Base-by-base conservation (phyloP, 2,797 vertebrate genomes). In the Acropternis orthonyx region DNA sequence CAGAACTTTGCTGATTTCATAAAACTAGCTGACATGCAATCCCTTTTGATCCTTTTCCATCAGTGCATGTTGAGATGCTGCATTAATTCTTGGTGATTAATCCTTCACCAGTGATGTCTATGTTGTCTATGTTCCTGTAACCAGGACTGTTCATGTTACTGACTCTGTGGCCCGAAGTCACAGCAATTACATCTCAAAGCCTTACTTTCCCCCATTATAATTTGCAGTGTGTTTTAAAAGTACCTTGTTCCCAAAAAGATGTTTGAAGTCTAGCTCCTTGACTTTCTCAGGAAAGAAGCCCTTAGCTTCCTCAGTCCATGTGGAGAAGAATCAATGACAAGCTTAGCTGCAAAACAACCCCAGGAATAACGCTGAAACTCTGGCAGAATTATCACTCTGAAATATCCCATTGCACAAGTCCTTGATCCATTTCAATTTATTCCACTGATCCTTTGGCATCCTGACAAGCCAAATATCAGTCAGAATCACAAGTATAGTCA, bases 341-440 rank as follows among this genome's bases (percentile, higher is more conserved):
- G 17, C 32, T 65, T 65, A 46, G 11, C 56, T 90, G 30, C 41
- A 88, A 79, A 91, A 75, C 34, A 85, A 32, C 23, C 15, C 22
- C 21, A 58, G 49, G 37, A 89, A 87, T 68, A 85, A 74, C 0
- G 0, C 37, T 63, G 49, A 44, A 81, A 87, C 22, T 43, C 48
- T 32, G 58, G 30, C 61, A 86, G 36, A 65, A 75, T 85, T 78
- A 39, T 58, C 46, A 43, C 8, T 46, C 28, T 86, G 83, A 82
- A 84, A 68, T 73, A 62, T 21, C 34, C n/a, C 7, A 9, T 61
- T 79, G 55, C 66, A 84, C n/a, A 69, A 68, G 48, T 78, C 32
- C 55, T 69, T 65, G 78, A 78, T 85, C 48, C 39, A 48, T 89
- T 93, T 94, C 71, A 48, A 17, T 90, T 91, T 76, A 87, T 91